Base-by-base conservation (phyloP, 2,113 vertebrate species). In the Labrus mixtus region DNA sequence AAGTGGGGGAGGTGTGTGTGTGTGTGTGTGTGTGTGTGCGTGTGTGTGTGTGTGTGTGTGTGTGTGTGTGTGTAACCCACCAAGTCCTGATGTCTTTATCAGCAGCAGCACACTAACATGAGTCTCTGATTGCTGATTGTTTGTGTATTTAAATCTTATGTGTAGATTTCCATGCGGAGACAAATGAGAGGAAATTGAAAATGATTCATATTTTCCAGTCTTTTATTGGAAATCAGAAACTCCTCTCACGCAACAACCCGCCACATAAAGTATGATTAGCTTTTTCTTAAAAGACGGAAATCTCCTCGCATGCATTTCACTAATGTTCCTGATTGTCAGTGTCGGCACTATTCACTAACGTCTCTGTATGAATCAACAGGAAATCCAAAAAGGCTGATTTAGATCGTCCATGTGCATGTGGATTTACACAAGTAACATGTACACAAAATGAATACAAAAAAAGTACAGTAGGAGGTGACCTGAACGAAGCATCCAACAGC, bases 1-100 rank as follows among this genome's bases (percentile, higher is more conserved):
- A 80, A 75, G 65, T 39, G 81, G 76, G 77, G 73, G 73, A 54
- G 23, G 33, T 63, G 46, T 69, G 20, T 11, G 10, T 36, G 17
- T 25, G 37, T 54, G 60, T 46, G 78, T 66, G 22, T 58, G 58
- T 65, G 33, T 43, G 41, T 43, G 41, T 56, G 37, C 20, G 57
- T 37, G 65, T 37, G 41, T 20, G 25, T 15, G 36, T 46, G 9
- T 54, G 62, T n/a, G 56, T 50, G 45, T 8, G 11, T 22, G n/a
- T 20, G 43, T 57, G 62, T 41, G 78, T 62, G 25, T 61, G 60
- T 67, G 37, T 46, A 33, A 63, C 53, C 53, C 33, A 43, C 59
- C 41, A 71, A 11, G 25, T 56, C 23, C 33, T 78, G 66, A 81
- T 79, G 74, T 79, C 71, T 83, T 78, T 56, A 59, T 78, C 50